These are phyloP conservation scores for Caenorhabditis tropicalis DNA, from an alignment of 1,140 invertebrate species.

Conservation along the genomic window DNA sequence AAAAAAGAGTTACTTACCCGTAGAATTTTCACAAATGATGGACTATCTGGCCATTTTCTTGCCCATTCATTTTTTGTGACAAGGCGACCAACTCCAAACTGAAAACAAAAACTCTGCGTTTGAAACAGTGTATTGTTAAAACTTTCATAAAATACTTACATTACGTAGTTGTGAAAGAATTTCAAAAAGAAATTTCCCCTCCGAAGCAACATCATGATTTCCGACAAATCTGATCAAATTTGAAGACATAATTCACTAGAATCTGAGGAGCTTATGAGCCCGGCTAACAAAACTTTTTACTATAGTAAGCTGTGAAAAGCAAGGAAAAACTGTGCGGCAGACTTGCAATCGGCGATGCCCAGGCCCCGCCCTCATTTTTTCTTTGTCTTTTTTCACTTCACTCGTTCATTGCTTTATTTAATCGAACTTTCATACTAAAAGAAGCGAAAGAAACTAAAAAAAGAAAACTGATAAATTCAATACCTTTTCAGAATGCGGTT, in stretches of 20 bases:
- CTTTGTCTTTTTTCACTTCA: background rate
- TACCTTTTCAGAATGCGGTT: conserved; percentile 17
- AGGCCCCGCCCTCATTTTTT: background rate
- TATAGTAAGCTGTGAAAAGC: background rate
- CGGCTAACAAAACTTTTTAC: background rate
- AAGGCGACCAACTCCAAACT: conserved; percentile 55
- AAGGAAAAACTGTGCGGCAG: background rate
- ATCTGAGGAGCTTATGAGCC: background rate
- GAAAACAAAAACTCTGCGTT: background rate
- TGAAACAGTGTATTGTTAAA: too few relatives aligned
- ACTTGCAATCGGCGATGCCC: background rate
- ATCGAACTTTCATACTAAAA: too few relatives aligned
- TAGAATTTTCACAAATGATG: conserved; percentile 68
- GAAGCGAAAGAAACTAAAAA: too few relatives aligned
- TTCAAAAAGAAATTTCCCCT: conserved; percentile 71
- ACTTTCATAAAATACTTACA: background rate
- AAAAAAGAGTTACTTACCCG: conserved; percentile 58
- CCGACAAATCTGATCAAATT: conserved; percentile 67
- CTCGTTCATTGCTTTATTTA: too few relatives aligned
- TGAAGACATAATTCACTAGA: conserved; percentile 42
- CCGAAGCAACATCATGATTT: conserved; percentile 63
- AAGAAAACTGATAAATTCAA: too few relatives aligned
- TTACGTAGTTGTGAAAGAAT: conserved; percentile 67
- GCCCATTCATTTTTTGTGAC: conserved; percentile 70
- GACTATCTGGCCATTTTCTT: conserved; percentile 68